A percentile compares a stretch with the other conserved stretches of the same genome.
phyloP scores from a whole-genome alignment of 2,797 vertebrate genomes.

The Urocyon cinereoargenteus region DNA sequence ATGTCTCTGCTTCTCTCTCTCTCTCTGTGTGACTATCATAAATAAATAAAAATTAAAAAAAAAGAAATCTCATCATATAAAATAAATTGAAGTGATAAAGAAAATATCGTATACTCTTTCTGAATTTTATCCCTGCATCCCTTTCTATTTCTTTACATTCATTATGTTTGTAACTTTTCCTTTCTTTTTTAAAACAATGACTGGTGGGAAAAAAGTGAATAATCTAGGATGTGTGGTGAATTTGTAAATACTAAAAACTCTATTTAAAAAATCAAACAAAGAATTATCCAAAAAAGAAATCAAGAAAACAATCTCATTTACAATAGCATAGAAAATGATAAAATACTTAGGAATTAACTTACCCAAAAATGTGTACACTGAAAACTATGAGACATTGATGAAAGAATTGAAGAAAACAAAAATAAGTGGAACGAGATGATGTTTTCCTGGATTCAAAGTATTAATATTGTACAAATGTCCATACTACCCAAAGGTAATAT shows the following conservation, averaged over 20 bases:
- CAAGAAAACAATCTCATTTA: neutral
- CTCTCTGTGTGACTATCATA: too few species aligned
- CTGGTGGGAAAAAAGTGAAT: neutral
- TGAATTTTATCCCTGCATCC: neutral
- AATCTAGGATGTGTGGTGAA: neutral
- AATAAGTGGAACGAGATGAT: neutral
- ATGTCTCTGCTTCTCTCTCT: too few species aligned
- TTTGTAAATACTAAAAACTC: neutral
- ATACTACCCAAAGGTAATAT: neutral
- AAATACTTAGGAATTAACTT: neutral
- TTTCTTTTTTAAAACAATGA: neutral
- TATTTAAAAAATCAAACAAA: neutral
- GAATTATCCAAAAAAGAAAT: neutral
- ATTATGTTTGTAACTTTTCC: neutral
- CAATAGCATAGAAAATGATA: neutral
- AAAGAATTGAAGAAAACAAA: neutral
- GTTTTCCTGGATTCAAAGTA: neutral
- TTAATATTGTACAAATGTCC: neutral
- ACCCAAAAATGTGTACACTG: neutral
- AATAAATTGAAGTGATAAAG: slow-evolving; percentile 25
- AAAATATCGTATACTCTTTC: neutral
- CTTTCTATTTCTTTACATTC: neutral
- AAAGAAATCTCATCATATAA: slow-evolving; percentile 39
- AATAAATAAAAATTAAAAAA: too few species aligned
- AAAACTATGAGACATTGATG: neutral